Conservation (phyloP, 2,113 vertebrate species). For the Calonectris borealis region DNA sequence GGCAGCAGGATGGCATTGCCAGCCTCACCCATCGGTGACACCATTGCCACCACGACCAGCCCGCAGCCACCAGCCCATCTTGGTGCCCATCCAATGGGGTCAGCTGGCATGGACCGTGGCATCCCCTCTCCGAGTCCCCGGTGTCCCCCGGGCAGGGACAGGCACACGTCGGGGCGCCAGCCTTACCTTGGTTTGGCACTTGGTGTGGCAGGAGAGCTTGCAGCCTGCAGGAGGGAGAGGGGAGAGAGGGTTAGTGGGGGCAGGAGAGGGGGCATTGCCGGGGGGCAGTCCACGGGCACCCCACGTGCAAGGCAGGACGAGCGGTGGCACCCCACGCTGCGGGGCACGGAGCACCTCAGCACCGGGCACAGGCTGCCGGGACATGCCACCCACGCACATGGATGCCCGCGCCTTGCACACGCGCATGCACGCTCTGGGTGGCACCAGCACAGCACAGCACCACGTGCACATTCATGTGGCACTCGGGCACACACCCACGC, state of each 20-base stretch:
- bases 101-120: not conserved
- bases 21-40: not conserved
- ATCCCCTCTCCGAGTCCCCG: not conserved
- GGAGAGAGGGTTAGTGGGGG: not conserved
- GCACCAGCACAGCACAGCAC: accelerated
- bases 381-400: accelerated
- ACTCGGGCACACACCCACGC: accelerated
- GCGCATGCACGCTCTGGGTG: accelerated
- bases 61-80: not conserved
- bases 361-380: accelerated
- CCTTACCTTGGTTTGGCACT: slow-evolving; percentile 64
- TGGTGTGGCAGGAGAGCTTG: slow-evolving; percentile 65
- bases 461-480: accelerated
- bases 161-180: accelerated
- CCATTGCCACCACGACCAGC: not conserved
- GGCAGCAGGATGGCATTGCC: not conserved
- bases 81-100: not conserved
- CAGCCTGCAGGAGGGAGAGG: not conserved
- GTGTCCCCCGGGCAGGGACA: accelerated
- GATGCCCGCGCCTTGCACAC: accelerated
- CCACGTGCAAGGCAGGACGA: accelerated
- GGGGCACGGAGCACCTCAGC: not conserved
- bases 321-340: not conserved
- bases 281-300: not conserved
- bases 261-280: not conserved